Evolutionary conservation across 2,888 invertebrate species (phyloP).

Genomic region (Dryobotodes eremita): DNA sequence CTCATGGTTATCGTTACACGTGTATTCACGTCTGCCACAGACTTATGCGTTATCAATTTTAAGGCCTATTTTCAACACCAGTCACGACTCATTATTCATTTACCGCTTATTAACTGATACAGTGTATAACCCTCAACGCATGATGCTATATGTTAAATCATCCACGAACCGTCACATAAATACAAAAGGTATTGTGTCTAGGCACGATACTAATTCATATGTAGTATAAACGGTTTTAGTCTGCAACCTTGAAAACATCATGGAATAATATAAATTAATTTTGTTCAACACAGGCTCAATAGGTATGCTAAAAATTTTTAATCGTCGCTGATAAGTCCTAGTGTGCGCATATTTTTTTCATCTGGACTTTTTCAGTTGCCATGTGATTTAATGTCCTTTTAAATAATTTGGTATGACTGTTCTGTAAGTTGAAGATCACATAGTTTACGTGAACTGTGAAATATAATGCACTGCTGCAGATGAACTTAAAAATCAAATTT

Average conservation of each 20-base stretch:
- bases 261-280: constrained; percentile 54
- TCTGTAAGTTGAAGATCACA: constrained; percentile 10
- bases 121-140: constrained; percentile 17
- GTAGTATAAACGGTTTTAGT: constrained; percentile 55
- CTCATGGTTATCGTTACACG: constrained; percentile 57
- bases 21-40: constrained; percentile 46
- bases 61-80: constrained; percentile 75
- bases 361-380: constrained; percentile 10
- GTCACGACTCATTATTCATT: constrained; percentile 66
- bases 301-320: constrained; percentile 35
- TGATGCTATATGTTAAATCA: constrained; percentile 44
- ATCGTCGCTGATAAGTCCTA: constrained; percentile 37
- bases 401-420: neutral
- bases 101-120: constrained; percentile 46
- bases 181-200: constrained; percentile 58
- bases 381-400: neutral
- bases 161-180: constrained; percentile 31
- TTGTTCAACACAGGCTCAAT: constrained; percentile 42
- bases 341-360: constrained; percentile 16
- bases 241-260: constrained; percentile 56
- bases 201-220: constrained; percentile 52
- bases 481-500: constrained; percentile 62
- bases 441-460: constrained; percentile 24
- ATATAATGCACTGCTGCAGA: constrained; percentile 38
- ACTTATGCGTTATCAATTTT: constrained; percentile 68